These are phyloP conservation scores for Pelodytes ibericus DNA, from an alignment of 2,797 vertebrate genomes.

Conservation along the genomic window DNA sequence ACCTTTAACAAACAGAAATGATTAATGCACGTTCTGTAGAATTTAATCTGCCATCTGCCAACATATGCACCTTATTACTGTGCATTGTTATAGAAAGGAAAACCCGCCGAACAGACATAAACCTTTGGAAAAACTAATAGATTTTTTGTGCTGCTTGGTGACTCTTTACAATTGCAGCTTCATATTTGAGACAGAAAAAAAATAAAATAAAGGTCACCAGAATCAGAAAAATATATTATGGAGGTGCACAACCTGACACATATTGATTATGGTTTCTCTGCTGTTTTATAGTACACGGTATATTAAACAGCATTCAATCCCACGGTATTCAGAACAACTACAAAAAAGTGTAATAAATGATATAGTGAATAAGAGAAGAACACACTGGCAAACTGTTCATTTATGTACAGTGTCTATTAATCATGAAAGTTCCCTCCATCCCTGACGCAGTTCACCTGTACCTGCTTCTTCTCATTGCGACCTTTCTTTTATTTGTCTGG, in stretches of 20 bases:
- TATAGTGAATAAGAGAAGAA: no score
- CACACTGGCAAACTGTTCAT: no score
- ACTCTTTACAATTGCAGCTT: neutral
- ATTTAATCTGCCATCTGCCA: conserved; percentile 12
- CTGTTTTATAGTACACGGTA: neutral
- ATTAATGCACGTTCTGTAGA: neutral
- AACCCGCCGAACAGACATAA: neutral
- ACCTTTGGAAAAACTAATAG: conserved; percentile 15
- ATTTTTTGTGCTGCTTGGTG: neutral
- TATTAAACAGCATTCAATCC: no score
- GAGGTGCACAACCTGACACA: neutral
- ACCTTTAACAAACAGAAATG: conserved; percentile 1
- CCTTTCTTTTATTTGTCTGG: no score
- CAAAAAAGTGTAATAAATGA: no score
- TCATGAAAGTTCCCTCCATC: no score
- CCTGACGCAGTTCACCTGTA: no score
- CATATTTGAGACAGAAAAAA: neutral
- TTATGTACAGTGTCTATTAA: no score
- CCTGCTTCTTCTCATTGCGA: no score
- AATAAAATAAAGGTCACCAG: neutral
- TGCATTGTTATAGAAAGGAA: conserved; percentile 12
- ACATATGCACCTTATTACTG: neutral
- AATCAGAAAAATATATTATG: neutral
- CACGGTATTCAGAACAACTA: no score
- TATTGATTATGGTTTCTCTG: neutral